These are phyloP conservation scores for Bettongia penicillata DNA, from an alignment of 2,113 vertebrate genomes.

Conservation along the genomic window DNA sequence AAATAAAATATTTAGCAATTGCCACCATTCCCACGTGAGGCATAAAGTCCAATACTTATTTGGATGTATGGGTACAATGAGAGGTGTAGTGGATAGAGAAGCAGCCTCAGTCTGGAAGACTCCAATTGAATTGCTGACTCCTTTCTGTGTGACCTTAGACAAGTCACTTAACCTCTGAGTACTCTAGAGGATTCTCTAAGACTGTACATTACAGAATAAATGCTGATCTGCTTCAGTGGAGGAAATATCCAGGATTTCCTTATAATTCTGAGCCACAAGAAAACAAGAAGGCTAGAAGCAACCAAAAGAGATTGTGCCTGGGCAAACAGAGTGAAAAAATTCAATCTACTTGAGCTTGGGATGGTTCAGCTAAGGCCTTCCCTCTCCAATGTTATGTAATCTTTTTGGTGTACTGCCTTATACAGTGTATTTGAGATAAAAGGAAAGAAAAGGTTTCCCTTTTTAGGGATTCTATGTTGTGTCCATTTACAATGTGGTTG, in stretches of 20 bases:
- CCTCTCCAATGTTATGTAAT: neutral
- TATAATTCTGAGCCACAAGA: neutral
- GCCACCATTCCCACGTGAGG: neutral
- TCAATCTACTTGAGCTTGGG: neutral
- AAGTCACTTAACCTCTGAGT: neutral
- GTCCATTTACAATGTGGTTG: neutral
- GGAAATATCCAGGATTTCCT: neutral
- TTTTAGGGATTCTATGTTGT: neutral
- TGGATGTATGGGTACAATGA: neutral
- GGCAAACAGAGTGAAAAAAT: neutral
- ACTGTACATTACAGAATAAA: neutral
- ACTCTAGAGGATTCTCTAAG: neutral
- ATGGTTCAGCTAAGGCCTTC: constrained; percentile 19
- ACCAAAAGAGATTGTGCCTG: neutral
- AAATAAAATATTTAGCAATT: neutral
- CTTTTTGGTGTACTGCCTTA: neutral
- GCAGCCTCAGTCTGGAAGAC: neutral
- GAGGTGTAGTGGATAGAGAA: neutral
- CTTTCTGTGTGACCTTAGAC: neutral
- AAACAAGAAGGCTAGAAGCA: neutral
- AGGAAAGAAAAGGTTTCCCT: constrained; percentile 13
- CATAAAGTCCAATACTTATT: neutral
- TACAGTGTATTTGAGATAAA: constrained; percentile 42
- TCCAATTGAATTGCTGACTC: neutral
- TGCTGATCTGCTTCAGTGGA: neutral